phyloP scores from a whole-genome alignment of 2,113 vertebrate genomes.

The Elephantulus edwardii region DNA sequence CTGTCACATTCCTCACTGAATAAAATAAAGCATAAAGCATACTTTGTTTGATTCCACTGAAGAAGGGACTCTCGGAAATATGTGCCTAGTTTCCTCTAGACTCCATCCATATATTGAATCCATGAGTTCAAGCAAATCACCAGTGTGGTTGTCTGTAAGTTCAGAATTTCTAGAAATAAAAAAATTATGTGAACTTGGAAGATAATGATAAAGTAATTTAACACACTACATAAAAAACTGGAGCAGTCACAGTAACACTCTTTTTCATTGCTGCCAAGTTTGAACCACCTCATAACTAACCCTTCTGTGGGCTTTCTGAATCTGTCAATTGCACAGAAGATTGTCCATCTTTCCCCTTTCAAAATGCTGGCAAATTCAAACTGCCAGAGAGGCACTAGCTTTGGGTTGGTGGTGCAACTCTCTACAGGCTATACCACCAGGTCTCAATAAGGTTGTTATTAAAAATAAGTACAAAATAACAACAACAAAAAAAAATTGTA shows the following conservation, averaged over 20 bases:
- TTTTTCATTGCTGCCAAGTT: no score
- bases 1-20: no score
- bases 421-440: no score
- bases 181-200: not conserved
- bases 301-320: no score
- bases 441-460: not conserved
- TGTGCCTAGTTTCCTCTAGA: not conserved
- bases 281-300: no score
- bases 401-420: no score
- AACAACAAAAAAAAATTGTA: not conserved
- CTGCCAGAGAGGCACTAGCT: no score
- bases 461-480: not conserved
- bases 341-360: no score
- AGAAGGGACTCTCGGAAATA: not conserved
- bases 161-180: constrained; percentile 14
- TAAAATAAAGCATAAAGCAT: not conserved
- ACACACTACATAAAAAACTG: not conserved
- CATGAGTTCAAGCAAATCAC: not conserved
- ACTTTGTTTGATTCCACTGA: fast-evolving
- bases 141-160: not conserved
- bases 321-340: no score
- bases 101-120: not conserved
- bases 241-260: no score
- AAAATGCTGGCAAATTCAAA: no score
- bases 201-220: not conserved